Evolutionary conservation across 2,797 vertebrate species (phyloP).

Genomic region (Molothrus ater): DNA sequence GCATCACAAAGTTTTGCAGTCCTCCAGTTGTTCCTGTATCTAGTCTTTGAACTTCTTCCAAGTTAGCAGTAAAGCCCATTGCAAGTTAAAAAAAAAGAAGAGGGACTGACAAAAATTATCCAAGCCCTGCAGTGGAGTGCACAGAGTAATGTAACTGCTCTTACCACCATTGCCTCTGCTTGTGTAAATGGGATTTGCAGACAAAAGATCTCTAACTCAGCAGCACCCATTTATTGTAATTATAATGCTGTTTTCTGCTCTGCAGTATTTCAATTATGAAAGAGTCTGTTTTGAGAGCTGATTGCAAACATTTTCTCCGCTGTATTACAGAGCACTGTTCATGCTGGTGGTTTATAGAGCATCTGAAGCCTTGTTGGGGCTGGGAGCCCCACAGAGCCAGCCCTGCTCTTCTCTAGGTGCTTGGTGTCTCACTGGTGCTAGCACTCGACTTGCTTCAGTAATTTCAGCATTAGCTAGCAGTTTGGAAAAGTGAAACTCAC

Average conservation of each 20-base stretch:
- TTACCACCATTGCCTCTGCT: neutral
- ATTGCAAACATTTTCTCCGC: constrained; percentile 22
- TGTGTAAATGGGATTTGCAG: constrained; percentile 24
- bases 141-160: neutral
- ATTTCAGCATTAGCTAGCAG: neutral
- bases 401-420: neutral
- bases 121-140: neutral
- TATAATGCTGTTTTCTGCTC: constrained; percentile 21
- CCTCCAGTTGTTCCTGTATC: neutral
- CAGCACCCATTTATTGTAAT: constrained; percentile 18
- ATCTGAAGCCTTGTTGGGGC: neutral
- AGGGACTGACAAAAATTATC: neutral
- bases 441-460: neutral
- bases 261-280: constrained; percentile 40
- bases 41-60: neutral
- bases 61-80: neutral
- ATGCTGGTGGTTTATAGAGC: neutral
- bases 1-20: neutral
- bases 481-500: neutral
- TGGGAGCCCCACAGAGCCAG: neutral
- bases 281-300: constrained; percentile 21
- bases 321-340: neutral
- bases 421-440: neutral
- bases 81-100: neutral
- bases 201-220: constrained; percentile 25